These are phyloP conservation scores for Pachycephus smyrnensis DNA, from an alignment of 2,888 invertebrate species.

Conservation along the genomic window DNA sequence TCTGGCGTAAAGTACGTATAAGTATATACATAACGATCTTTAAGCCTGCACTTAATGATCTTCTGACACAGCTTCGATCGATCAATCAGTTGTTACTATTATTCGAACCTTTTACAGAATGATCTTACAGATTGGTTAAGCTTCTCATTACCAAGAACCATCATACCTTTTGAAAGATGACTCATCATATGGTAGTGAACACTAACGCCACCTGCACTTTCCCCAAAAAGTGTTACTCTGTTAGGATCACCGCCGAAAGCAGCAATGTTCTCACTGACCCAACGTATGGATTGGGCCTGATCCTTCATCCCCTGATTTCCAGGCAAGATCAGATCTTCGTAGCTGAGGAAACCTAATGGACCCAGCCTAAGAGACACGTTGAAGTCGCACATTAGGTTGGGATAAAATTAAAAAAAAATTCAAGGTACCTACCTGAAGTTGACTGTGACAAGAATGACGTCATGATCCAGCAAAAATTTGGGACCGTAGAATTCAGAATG, in stretches of 20 bases:
- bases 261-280: slow-evolving; percentile 73
- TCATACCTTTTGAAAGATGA: slow-evolving; percentile 69
- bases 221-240: slow-evolving; percentile 77
- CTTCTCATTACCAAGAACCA: background rate
- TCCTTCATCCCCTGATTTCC: slow-evolving; percentile 79
- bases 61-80: background rate
- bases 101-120: background rate
- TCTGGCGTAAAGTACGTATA: too few species aligned
- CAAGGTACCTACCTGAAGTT: slow-evolving; percentile 72
- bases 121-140: background rate
- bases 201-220: slow-evolving; percentile 78
- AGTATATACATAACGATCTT: too few species aligned
- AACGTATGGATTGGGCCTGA: slow-evolving; percentile 73
- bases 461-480: slow-evolving; percentile 76
- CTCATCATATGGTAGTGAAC: slow-evolving; percentile 79
- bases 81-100: background rate
- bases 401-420: background rate
- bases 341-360: slow-evolving; percentile 76
- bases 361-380: slow-evolving; percentile 62
- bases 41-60: background rate
- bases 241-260: slow-evolving; percentile 75
- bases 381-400: background rate
- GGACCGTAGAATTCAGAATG: slow-evolving; percentile 78
- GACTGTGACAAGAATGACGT: slow-evolving; percentile 76
- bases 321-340: slow-evolving; percentile 74